phyloP scores from a whole-genome alignment of 2,888 invertebrate genomes.

The Hydrotaea diabolus region DNA sequence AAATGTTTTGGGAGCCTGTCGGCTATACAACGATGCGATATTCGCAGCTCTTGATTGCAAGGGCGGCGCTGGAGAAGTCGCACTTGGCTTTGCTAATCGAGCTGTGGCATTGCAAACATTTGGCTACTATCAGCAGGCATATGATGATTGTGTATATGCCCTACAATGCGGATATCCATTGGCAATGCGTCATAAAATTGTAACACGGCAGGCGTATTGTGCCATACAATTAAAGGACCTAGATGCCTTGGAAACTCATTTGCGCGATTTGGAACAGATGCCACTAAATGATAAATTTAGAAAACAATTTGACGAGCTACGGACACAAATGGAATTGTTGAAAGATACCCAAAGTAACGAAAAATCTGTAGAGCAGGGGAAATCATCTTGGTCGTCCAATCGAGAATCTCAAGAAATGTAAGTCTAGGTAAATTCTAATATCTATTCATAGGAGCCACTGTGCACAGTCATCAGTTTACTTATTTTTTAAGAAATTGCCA shows the following conservation, averaged over 20 bases:
- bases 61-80: constrained; percentile 68
- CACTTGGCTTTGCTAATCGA: constrained; percentile 77
- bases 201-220: constrained; percentile 74
- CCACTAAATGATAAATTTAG: constrained; percentile 68
- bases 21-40: constrained; percentile 76
- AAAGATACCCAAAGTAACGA: background rate
- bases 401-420: constrained; percentile 62
- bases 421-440: too few species aligned
- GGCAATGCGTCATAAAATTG: constrained; percentile 72
- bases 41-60: constrained; percentile 70
- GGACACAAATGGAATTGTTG: constrained; percentile 32
- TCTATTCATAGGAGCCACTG: too few species aligned
- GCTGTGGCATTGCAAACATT: constrained; percentile 76
- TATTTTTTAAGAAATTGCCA: too few species aligned
- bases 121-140: constrained; percentile 76
- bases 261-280: constrained; percentile 58
- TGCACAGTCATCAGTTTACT: too few species aligned
- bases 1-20: constrained; percentile 71
- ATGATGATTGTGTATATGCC: constrained; percentile 77
- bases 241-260: constrained; percentile 64
- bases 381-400: background rate
- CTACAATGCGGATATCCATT: constrained; percentile 72
- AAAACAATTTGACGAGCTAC: constrained; percentile 66
- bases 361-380: background rate
- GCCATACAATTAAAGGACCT: constrained; percentile 69